Base-by-base conservation (phyloP, 1,140 invertebrate genomes). In the Mya arenaria region DNA sequence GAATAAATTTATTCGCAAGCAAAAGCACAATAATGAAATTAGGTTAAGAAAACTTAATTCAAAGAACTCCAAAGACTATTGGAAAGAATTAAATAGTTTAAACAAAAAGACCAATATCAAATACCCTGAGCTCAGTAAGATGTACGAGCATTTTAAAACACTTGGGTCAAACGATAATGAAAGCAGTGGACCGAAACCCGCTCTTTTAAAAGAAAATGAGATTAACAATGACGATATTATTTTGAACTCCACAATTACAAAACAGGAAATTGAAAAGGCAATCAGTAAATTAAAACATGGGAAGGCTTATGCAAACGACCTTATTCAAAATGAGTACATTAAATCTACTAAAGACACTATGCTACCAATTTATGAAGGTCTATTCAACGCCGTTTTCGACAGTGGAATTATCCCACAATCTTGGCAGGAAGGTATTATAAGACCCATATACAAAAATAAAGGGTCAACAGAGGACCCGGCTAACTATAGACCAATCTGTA, bases 51-150 rank as follows among this genome's bases (percentile, higher is more conserved):
- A 36, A 30, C 10, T 6, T 48, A 69, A n/a, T 1, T 19, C 8
- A 69, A 37, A 37, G 13, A 4, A 60, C 3, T 56, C 65, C 19
- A 68, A 44, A 68, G 65, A 68, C 30, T 39, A 68, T 13, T 71
- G 63, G 75, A 79, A 69, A 30, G 8, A 68, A 23, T 10, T 79
- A 10, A 68, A 79, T 28, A 68, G n/a, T n/a, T n/a, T n/a, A n/a
- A n/a, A n/a, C n/a, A n/a, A n/a, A n/a, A n/a, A n/a, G n/a, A n/a
- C n/a, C n/a, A n/a, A n/a, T n/a, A n/a, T n/a, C n/a, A n/a, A n/a
- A n/a, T n/a, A n/a, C n/a, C n/a, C n/a, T n/a, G n/a, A n/a, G n/a
- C n/a, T n/a, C n/a, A n/a, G n/a, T n/a, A n/a, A n/a, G n/a, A n/a
- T n/a, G n/a, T n/a, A n/a, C n/a, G n/a, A n/a, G n/a, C n/a, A n/a